Evolutionary conservation across 2,113 vertebrate genomes (phyloP).

Genomic region (Gymnarchus niloticus): DNA sequence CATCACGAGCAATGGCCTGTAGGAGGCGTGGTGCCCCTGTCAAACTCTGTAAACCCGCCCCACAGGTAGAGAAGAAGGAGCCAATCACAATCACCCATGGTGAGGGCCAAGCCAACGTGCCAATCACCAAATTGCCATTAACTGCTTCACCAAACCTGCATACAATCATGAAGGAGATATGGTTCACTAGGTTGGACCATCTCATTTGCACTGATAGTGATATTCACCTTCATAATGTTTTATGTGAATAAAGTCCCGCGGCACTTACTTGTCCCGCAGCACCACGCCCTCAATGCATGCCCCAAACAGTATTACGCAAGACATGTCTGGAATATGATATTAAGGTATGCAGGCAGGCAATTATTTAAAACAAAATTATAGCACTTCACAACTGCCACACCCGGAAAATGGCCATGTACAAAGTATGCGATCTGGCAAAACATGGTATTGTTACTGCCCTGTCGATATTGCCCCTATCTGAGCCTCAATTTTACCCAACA

Average conservation of each 20-base stretch:
- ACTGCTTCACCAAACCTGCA: slow-evolving; percentile 91
- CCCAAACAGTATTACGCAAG: slow-evolving; percentile 82
- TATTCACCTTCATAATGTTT: not conserved
- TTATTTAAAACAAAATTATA: not conserved
- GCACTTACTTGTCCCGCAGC: slow-evolving; percentile 86
- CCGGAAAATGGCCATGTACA: not conserved
- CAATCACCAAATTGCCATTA: slow-evolving; percentile 89
- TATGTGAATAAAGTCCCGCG: not conserved
- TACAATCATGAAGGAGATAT: not conserved
- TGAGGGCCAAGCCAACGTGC: slow-evolving; percentile 89
- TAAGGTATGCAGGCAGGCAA: slow-evolving; percentile 43
- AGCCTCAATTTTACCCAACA: slow-evolving; percentile 11
- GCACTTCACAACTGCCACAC: not conserved
- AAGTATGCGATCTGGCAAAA: not conserved
- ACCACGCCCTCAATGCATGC: slow-evolving; percentile 92
- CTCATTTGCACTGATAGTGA: not conserved
- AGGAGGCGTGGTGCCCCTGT: slow-evolving; percentile 90
- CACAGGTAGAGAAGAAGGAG: slow-evolving; percentile 96
- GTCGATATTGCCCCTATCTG: not conserved
- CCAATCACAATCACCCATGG: slow-evolving; percentile 96
- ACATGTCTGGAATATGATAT: slow-evolving; percentile 71
- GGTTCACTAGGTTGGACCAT: not conserved
- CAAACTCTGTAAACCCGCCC: slow-evolving; percentile 91
- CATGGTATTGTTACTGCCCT: not conserved
- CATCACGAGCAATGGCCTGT: slow-evolving; percentile 89